Percentiles rank a stretch among this genome's conserved stretches.
Conservation (phyloP, 2,113 vertebrate species). For the Chrysochloris asiatica region DNA sequence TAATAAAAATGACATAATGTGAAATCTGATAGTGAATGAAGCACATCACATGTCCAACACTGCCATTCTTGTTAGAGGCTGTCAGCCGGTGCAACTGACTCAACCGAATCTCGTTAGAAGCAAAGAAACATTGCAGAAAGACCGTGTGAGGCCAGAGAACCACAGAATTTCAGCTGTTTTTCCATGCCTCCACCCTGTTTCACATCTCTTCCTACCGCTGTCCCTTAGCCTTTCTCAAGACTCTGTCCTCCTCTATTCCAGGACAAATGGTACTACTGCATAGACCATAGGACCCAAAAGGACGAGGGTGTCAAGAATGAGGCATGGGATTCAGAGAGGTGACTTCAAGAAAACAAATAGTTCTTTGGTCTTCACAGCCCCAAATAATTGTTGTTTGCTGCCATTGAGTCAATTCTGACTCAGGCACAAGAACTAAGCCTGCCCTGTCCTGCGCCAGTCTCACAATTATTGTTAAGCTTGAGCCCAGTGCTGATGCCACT, state of each 20-base stretch:
- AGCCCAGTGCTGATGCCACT: too few relatives aligned
- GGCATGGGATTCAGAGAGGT: neutral
- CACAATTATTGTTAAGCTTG: too few relatives aligned
- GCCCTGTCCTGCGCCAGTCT: too few relatives aligned
- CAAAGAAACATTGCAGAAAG: neutral
- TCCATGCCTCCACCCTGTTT: neutral
- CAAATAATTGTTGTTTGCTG: too few relatives aligned
- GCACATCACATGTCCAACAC: neutral
- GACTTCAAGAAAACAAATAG: neutral
- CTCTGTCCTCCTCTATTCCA: neutral
- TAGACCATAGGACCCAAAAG: neutral
- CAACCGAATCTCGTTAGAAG: conserved; percentile 27
- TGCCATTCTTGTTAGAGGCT: neutral
- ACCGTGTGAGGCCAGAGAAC: neutral
- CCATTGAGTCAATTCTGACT: too few relatives aligned
- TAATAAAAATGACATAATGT: neutral
- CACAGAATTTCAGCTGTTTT: neutral
- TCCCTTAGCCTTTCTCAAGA: neutral
- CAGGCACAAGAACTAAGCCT: too few relatives aligned
- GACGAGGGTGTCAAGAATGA: too few relatives aligned
- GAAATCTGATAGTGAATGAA: neutral
- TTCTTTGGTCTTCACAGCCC: neutral
- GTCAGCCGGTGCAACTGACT: neutral
- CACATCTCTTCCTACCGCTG: neutral
- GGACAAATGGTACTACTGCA: neutral